phyloP scores from a whole-genome alignment of 2,888 invertebrate species.

The Pachydiplax longipennis region DNA sequence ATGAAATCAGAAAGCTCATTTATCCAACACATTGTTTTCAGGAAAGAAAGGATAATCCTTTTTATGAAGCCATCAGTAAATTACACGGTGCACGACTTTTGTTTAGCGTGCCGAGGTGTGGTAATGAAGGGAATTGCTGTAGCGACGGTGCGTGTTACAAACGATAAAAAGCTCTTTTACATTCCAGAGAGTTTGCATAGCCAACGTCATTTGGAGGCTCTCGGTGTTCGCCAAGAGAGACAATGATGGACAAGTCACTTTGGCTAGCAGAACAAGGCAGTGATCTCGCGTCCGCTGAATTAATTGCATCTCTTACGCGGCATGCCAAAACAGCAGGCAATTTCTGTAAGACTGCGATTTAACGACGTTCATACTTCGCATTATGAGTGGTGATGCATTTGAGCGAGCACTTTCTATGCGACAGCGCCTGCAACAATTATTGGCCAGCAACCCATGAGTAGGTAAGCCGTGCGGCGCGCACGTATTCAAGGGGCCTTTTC shows the following conservation, averaged over 20 bases:
- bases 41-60: no score
- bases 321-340: background rate
- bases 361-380: background rate
- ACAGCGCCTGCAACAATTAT: conserved; percentile 28
- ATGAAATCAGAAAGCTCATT: no score
- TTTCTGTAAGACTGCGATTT: background rate
- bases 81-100: background rate
- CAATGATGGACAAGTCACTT: background rate
- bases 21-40: no score
- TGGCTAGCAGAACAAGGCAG: background rate
- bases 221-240: background rate
- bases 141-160: background rate
- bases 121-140: background rate
- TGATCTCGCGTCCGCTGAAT: background rate
- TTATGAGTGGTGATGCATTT: conserved; percentile 1
- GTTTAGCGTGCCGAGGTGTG: background rate
- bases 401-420: conserved; percentile 12
- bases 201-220: background rate
- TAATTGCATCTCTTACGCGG: background rate
- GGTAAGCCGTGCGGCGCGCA: conserved; percentile 6
- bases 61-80: background rate
- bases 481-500: conserved; percentile 38
- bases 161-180: background rate
- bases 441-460: conserved; percentile 35
- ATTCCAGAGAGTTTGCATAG: background rate